phyloP scores from a whole-genome alignment of 2,113 vertebrate species.

The Coturnix japonica region DNA sequence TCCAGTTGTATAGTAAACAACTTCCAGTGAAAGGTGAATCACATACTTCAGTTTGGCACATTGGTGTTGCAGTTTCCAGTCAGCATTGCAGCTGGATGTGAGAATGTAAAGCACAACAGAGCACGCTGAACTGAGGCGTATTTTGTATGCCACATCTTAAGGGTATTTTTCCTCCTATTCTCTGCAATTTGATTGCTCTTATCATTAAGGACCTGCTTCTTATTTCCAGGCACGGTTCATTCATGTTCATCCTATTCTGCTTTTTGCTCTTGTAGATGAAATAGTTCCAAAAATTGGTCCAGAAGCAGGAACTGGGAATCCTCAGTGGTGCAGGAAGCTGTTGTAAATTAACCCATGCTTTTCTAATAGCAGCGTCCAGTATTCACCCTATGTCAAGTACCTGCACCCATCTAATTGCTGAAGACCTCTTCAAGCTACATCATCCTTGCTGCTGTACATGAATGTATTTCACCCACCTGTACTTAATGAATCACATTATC shows the following conservation, averaged over 20 bases:
- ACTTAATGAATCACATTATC: slow-evolving; percentile 53
- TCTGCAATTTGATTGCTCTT: background rate
- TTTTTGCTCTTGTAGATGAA: background rate
- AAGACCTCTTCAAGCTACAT: background rate
- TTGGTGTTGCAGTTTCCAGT: background rate
- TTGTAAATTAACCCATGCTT: background rate
- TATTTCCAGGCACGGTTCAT: slow-evolving; percentile 13
- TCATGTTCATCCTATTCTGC: background rate
- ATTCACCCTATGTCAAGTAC: background rate
- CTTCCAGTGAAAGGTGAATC: background rate
- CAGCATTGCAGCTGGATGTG: background rate
- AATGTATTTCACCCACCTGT: background rate
- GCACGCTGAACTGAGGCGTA: background rate
- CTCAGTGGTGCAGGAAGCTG: background rate
- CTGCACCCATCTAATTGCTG: background rate
- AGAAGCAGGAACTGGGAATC: background rate
- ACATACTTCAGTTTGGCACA: background rate
- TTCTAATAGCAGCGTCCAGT: background rate
- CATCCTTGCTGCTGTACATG: background rate
- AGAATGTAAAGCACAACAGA: background rate
- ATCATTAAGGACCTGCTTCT: background rate
- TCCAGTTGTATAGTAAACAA: slow-evolving; percentile 5
- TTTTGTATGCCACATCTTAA: background rate
- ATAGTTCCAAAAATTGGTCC: background rate
- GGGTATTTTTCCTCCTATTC: slow-evolving; percentile 32